Evolutionary conservation across 2,888 invertebrate species (phyloP).

Genomic region (Julus scanicus): DNA sequence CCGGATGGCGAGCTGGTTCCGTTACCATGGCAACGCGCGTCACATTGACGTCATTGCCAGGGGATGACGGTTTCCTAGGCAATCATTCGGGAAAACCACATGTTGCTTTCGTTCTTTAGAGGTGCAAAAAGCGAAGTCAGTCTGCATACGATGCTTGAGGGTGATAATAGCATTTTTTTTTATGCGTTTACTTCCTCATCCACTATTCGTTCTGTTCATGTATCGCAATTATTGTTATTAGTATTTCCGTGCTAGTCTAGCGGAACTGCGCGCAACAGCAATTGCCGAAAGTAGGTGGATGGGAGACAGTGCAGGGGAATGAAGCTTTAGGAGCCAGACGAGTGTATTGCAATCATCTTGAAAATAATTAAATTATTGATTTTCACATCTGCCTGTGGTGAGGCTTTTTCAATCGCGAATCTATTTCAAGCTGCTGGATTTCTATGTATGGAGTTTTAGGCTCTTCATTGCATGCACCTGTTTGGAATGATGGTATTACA

Average conservation of each 20-base stretch:
- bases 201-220: background rate
- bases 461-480: background rate
- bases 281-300: background rate
- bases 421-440: background rate
- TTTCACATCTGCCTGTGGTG: conserved; percentile 21
- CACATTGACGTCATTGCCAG: conserved; percentile 30
- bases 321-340: background rate
- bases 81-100: background rate
- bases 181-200: background rate
- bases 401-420: background rate
- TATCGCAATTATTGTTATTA: background rate
- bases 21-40: background rate
- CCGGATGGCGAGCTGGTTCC: background rate
- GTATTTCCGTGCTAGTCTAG: background rate
- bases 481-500: too few species aligned
- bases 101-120: background rate
- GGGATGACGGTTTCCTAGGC: background rate
- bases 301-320: background rate
- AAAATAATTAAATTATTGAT: conserved; percentile 42
- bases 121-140: background rate
- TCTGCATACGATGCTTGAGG: background rate
- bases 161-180: background rate
- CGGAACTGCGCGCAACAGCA: conserved; percentile 34
- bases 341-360: background rate
- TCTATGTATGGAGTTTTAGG: background rate